Conservation (phyloP, 2,797 vertebrate genomes). For the Sebastes glaucus region DNA sequence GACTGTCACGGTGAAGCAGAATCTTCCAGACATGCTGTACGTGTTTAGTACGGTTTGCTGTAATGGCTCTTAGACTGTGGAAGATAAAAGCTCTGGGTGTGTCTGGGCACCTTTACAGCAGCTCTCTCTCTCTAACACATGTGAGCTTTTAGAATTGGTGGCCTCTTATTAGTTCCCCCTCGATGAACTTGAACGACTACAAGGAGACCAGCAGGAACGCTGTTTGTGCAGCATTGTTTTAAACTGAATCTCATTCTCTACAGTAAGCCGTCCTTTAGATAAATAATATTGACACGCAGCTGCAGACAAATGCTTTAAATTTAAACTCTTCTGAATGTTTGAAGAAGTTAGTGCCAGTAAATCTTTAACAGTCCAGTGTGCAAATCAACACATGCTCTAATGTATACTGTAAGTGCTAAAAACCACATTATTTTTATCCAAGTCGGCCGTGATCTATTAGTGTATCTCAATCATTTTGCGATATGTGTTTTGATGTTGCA, state of each 20-base stretch:
- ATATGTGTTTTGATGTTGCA: slow-evolving; percentile 20
- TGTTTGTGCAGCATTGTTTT: slow-evolving; percentile 44
- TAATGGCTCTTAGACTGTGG: not conserved
- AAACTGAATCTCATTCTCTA: slow-evolving; percentile 10
- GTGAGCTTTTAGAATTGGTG: slow-evolving; percentile 44
- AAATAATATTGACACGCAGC: slow-evolving; percentile 21
- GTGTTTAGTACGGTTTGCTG: slow-evolving; percentile 4
- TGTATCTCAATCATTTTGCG: slow-evolving; percentile 4
- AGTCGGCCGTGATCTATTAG: not conserved
- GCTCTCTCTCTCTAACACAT: slow-evolving; percentile 50
- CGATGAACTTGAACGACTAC: slow-evolving; percentile 6
- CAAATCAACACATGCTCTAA: slow-evolving; percentile 7
- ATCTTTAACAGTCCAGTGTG: not conserved
- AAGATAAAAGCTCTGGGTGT: slow-evolving; percentile 46
- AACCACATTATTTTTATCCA: slow-evolving; percentile 5
- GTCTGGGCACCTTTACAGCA: slow-evolving; percentile 30
- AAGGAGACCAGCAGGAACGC: not conserved
- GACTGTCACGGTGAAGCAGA: not conserved
- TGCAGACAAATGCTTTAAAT: not conserved
- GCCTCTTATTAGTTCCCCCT: slow-evolving; percentile 57
- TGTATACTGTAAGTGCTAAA: slow-evolving; percentile 9
- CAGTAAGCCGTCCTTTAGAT: slow-evolving; percentile 29
- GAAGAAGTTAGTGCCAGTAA: not conserved
- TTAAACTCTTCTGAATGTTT: not conserved
- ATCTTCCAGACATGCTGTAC: not conserved